Conservation (phyloP, 2,797 vertebrate genomes). For the Hipposideros larvatus region DNA sequence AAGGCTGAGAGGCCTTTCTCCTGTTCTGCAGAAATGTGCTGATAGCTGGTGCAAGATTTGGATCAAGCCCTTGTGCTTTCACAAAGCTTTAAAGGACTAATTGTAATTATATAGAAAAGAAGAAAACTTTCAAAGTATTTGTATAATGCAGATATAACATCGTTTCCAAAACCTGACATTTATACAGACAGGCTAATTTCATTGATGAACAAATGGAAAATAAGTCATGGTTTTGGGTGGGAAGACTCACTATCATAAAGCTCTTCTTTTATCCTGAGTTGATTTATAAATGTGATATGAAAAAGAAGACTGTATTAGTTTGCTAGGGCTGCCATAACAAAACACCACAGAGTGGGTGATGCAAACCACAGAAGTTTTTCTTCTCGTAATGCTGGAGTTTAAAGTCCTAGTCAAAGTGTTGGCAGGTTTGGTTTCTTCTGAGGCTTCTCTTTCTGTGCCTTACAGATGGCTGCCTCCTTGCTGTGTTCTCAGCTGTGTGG, state of each 20-base stretch:
- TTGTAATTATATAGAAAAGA: conserved; percentile 21
- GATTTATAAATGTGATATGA: not conserved
- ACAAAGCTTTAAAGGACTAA: not conserved
- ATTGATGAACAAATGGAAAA: conserved; percentile 11
- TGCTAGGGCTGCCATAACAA: not conserved
- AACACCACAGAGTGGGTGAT: not conserved
- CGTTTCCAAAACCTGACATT: not conserved
- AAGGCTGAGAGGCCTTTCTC: not conserved
- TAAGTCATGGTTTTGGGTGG: not conserved
- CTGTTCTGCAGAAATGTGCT: not conserved
- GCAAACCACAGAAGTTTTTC: not conserved
- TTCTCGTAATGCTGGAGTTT: not conserved
- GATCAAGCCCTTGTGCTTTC: not conserved
- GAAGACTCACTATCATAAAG: not conserved
- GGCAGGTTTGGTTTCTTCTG: not conserved
- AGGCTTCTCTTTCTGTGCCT: not conserved
- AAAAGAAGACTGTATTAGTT: not conserved
- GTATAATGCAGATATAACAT: not conserved
- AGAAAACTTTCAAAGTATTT: conserved; percentile 33
- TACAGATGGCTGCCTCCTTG: not conserved
- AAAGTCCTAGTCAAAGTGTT: not conserved
- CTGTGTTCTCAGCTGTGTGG: not conserved
- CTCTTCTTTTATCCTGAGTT: not conserved
- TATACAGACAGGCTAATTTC: not conserved
- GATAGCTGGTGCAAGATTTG: not conserved